Base-by-base conservation (phyloP, 2,113 vertebrate species). In the Odocoileus virginianus region DNA sequence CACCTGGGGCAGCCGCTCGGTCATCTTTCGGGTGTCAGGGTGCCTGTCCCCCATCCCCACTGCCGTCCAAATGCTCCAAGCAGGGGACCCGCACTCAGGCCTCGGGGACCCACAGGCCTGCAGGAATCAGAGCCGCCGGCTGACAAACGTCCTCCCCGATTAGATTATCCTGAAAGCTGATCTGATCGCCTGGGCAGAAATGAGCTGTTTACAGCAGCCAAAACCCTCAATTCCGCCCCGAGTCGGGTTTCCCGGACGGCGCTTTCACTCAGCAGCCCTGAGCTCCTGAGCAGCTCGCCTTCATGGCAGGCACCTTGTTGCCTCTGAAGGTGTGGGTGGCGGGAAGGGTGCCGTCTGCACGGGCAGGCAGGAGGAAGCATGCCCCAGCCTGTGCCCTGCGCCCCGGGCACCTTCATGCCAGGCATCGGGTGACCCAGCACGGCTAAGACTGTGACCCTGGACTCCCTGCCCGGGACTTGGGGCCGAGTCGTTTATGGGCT, bases 1-100 rank as follows among this genome's bases (percentile, higher is more conserved):
- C 1, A 3, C 7, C 17, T 10, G 2, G 11, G 58, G 47, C 6
- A 19, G n/a, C 5, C 3, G 2, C 7, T 2, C 14, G 1, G 0
- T 21, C 40, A 3, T 8, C 1, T 5, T 3, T 28, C 0, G 0
- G 25, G 71, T 19, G 28, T 2, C 5, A 1, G 12, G 30, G 2
- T 0, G 8, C 23, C 21, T 0, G 17, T 36, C 16, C 33, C 3
- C 2, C 1, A 3, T 3, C 19, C 4, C 23, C 25, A n/a, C 3
- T 6, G 4, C 60, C 12, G 10, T 16, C 16, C 13, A 1, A 7
- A 30, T 1, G 1, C 2, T n/a, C 87, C 5, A 27, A 43, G 40
- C 36, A 43, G 23, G 40, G 40, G 71, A 0, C 71, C 36, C 1
- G 1, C 40, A 13, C 54, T 57, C 14, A 2, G 67, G 2, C 67